Evolutionary conservation across 2,113 vertebrate genomes (phyloP), one percentile per base, ranked within the genome.

Genomic region (Bos javanicus): DNA sequence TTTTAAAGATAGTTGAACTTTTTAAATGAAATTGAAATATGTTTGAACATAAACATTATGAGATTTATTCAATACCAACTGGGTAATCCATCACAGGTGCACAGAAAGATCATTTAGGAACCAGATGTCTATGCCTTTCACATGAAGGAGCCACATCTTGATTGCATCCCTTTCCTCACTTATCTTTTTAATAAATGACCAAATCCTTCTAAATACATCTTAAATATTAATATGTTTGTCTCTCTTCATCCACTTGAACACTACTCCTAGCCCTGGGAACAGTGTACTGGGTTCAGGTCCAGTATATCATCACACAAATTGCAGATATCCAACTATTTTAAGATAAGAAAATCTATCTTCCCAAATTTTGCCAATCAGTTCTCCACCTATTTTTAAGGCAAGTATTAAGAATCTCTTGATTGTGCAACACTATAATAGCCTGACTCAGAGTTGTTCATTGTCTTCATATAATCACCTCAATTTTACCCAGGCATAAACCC

Each of bases 1-100:
- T 94, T 98, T 76, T 71, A 90, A 92, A 95, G n/a, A 17, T 71
- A 60, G 64, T 83, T 89, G 2, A 8, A 87, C 25, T 62, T 92
- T 54, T 56, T 81, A 93, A 94, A 93, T 86, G 48, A 87, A 96
- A 78, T 21, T 19, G 23, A 60, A 80, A 28, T 46, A 46, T 57
- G 33, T 54, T 60, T 82, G 67, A 93, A 82, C 17, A 33, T 60
- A 91, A 91, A 88, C 46, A 62, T 46, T 82, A 17, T 86, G 43
- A 56, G 12, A 39, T 89, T 86, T 93, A 64, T 64, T 93, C 86
- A 87, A 71, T 46, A 57, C 4, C 57, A 71, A n/a, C 48, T 94
- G 46, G 26, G 56, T 76, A 78, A 90, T 43, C 71, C 71, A 87
- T 46, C 62, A 57, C 28, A 83, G 25, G 8, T 56, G 3, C 17